A percentile compares a stretch with the other conserved stretches of the same genome.
phyloP scores from a whole-genome alignment of 2,113 vertebrate species.

The Elanus axillaris region DNA sequence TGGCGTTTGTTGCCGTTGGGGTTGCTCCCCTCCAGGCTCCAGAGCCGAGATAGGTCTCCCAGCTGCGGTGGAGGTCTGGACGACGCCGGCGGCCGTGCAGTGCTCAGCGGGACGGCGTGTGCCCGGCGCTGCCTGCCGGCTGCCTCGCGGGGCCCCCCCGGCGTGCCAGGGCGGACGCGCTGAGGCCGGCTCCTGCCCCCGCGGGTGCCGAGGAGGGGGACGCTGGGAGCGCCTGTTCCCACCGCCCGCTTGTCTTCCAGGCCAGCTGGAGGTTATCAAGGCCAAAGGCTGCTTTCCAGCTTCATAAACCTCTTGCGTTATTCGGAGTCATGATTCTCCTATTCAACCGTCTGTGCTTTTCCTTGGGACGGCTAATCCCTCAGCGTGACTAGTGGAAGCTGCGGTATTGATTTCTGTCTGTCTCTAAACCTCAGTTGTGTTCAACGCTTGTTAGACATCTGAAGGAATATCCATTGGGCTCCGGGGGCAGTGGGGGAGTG shows the following conservation, averaged over 20 bases:
- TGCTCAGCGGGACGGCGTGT: fast-evolving
- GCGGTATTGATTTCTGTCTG: constrained; percentile 82
- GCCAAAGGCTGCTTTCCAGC: constrained; percentile 65
- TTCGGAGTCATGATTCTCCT: constrained; percentile 81
- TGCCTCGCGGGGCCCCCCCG: not conserved
- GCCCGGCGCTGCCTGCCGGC: not conserved
- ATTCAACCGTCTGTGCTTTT: constrained; percentile 71
- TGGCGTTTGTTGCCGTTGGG: not conserved
- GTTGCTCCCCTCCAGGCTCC: not conserved
- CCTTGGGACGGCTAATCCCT: constrained; percentile 81
- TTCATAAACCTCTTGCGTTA: constrained; percentile 78
- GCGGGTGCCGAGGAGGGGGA: constrained; percentile 1
- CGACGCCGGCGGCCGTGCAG: fast-evolving
- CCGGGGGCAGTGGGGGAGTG: constrained; percentile 66
- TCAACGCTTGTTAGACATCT: constrained; percentile 79
- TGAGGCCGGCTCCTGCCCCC: constrained; percentile 31
- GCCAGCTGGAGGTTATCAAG: constrained; percentile 66
- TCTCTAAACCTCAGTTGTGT: constrained; percentile 80
- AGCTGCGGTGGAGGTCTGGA: not conserved
- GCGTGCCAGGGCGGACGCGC: not conserved
- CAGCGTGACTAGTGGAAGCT: constrained; percentile 76
- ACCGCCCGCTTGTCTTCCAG: not conserved
- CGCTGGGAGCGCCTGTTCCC: not conserved
- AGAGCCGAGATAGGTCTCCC: fast-evolving
- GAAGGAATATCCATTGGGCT: constrained; percentile 76